These are phyloP conservation scores for Hippoglossus stenolepis DNA, from an alignment of 2,113 vertebrate genomes.

Conservation along the genomic window DNA sequence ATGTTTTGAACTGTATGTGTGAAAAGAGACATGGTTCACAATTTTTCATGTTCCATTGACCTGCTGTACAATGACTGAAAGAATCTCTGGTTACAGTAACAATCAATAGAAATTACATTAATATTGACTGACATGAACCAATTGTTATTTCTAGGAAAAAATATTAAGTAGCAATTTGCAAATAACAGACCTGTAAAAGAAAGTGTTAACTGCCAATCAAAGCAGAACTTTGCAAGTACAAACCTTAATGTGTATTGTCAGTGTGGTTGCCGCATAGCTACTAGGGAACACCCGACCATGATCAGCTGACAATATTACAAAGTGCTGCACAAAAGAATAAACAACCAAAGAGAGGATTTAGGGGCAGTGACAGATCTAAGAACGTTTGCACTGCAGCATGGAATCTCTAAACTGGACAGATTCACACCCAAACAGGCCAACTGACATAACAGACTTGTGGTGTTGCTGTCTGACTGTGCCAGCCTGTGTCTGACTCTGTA, in stretches of 20 bases:
- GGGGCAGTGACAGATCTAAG: neutral
- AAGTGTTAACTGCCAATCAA: too few species aligned
- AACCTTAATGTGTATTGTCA: neutral
- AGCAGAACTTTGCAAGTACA: neutral
- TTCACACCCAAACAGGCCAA: neutral
- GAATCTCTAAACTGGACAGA: neutral
- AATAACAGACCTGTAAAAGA: too few species aligned
- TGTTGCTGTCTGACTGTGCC: slow-evolving; percentile 11
- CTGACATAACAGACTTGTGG: neutral
- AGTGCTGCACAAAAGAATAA: neutral
- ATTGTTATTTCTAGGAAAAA: too few species aligned
- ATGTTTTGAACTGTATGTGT: too few species aligned
- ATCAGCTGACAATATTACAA: neutral
- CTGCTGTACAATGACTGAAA: neutral
- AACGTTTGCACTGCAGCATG: neutral
- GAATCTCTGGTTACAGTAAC: too few species aligned
- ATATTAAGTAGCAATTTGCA: too few species aligned
- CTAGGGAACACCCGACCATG: neutral
- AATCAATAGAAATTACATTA: too few species aligned
- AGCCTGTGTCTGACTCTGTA: slow-evolving; percentile 37
- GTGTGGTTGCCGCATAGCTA: neutral
- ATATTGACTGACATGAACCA: too few species aligned
- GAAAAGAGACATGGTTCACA: too few species aligned
- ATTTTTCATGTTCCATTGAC: neutral
- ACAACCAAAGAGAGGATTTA: neutral